Base-by-base conservation (phyloP, 2,888 invertebrate genomes). In the Acanthosepion esculentum region DNA sequence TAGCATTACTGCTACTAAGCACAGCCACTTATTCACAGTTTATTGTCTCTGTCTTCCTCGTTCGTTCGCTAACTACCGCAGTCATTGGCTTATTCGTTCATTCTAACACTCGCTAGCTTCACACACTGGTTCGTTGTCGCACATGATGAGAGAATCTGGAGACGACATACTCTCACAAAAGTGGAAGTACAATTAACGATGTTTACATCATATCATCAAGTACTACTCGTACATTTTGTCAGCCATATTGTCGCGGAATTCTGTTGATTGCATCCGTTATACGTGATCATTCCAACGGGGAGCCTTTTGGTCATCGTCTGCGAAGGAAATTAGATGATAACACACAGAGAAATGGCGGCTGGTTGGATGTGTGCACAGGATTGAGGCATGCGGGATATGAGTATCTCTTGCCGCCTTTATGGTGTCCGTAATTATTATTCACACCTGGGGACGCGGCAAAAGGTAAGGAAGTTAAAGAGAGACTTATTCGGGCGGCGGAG, bases 171-270 rank as follows among this genome's bases (percentile, higher is more conserved):
- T 78, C 18, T 78, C n/a, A 33, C n/a, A n/a, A 78, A 78, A 78
- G n/a, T 78, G 78, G 78, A 78, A 78, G 78, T 78, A 78, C n/a
- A 78, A 78, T 78, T 78, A 78, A 20, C 78, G n/a, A 78, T 78
- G 78, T 78, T 78, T 78, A 78, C 78, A n/a, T 78, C 78, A 33
- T 78, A 78, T 78, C n/a, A 78, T 78, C 78, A 78, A 78, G 78
- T 78, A 12, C 78, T 78, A 78, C 78, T 78, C 15, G 78, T 78
- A 33, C 4, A 33, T 78, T 33, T 78, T 18, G n/a, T 78, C 78
- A 78, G 78, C 78, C 78, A 78, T 78, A 33, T 78, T 78, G 78
- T 78, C 78, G 78, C 78, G 78, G 15, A n/a, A 33, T 78, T n/a
- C 78, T 78, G 78, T 78, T 78, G 78, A 78, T 78, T 78, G 78